Evolutionary conservation across 2,113 vertebrate species (phyloP).

Genomic region (Sorex araneus): DNA sequence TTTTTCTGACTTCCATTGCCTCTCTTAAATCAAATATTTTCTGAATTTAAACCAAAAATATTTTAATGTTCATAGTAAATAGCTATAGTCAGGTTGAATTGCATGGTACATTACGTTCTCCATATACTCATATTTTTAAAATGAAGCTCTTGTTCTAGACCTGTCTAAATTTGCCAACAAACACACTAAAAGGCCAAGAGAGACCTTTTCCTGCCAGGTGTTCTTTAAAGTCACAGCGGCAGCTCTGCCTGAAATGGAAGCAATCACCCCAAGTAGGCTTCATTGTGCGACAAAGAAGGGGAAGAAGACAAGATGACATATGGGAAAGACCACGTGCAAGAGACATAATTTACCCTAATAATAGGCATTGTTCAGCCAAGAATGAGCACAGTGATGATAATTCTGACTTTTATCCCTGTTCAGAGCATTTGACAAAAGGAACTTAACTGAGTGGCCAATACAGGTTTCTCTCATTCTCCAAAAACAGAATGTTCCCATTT

Average conservation of each 20-base stretch:
- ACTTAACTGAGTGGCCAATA: neutral
- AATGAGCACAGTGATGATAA: conserved; percentile 28
- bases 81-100: neutral
- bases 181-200: neutral
- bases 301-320: neutral
- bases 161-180: neutral
- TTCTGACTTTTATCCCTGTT: neutral
- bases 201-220: neutral
- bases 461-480: neutral
- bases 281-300: neutral
- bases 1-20: too few relatives aligned
- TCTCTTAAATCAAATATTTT: too few relatives aligned
- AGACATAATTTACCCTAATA: neutral
- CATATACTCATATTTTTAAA: neutral
- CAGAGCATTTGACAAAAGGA: conserved; percentile 48
- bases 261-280: neutral
- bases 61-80: too few relatives aligned
- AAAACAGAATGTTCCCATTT: neutral
- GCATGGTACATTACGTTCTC: neutral
- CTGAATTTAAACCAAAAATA: too few relatives aligned
- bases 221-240: neutral
- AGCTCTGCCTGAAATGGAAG: neutral
- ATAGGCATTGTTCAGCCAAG: neutral
- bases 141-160: neutral
- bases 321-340: conserved; percentile 9